These are phyloP conservation scores for Sebastes miniatus DNA, from an alignment of 2,797 vertebrate species.

Conservation along the genomic window DNA sequence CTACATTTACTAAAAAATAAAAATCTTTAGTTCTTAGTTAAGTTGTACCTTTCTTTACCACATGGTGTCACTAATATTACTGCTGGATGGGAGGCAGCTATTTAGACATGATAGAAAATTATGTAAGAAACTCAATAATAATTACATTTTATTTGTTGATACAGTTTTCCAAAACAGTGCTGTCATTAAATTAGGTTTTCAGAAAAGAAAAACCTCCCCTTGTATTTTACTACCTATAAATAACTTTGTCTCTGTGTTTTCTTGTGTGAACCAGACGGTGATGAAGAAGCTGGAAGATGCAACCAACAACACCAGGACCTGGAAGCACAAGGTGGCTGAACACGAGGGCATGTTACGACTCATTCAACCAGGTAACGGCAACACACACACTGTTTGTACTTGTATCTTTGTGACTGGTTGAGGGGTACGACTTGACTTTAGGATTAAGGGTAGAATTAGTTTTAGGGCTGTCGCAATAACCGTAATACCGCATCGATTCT, in stretches of 20 bases:
- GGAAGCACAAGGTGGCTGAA: slow-evolving; percentile 96
- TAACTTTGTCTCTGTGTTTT: background rate
- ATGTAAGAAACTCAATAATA: background rate
- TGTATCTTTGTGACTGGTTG: background rate
- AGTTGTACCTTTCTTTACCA: background rate
- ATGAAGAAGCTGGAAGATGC: slow-evolving; percentile 92
- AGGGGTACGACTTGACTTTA: background rate
- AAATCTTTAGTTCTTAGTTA: background rate
- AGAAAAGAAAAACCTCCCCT: accelerated
- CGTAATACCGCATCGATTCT: too few relatives aligned
- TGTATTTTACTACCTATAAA: too few relatives aligned
- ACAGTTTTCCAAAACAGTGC: background rate
- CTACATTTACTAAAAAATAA: background rate
- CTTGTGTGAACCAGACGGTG: slow-evolving; percentile 82
- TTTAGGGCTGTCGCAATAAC: too few relatives aligned
- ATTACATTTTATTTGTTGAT: background rate
- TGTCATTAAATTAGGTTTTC: background rate
- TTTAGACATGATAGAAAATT: background rate
- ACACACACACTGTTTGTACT: background rate
- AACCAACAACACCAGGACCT: slow-evolving; percentile 90
- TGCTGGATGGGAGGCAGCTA: background rate
- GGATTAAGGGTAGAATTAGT: background rate
- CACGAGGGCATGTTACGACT: slow-evolving; percentile 93
- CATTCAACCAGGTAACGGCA: slow-evolving; percentile 90
- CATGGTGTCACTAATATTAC: background rate